Base-by-base conservation (phyloP, 2,888 invertebrate genomes). In the Empis stercorea region DNA sequence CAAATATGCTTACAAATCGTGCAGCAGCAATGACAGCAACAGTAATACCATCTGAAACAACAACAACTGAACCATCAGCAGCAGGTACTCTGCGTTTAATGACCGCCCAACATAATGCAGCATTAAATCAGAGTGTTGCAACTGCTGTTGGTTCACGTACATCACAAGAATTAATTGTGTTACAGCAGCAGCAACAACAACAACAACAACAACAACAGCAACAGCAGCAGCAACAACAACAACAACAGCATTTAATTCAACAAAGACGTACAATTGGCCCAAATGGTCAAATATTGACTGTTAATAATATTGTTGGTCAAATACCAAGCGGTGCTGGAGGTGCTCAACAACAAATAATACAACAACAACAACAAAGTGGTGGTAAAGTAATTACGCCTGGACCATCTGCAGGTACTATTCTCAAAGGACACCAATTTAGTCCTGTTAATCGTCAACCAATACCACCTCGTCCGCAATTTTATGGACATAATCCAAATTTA, bases 401-500 rank as follows among this genome's bases (percentile, higher is more conserved):
- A 27, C 68, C 67, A 40, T 54, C 52, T 50, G 50, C 50, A 20
- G 68, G 66, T 38, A 47, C 52, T 10, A 51, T 51, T 13, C 52
- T 54, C 17, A 56, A 55, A 52, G 51, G 49, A n/a, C 50, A 52
- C 16, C 60, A 60, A 3, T 73, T 54, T 71, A 80, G 48, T 64
- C 78, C 57, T 73, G 80, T 50, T 64, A 64, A 61, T 42, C 52
- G 57, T 3, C 71, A 58, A 45, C 55, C 71, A 20, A 72, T 73
- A 30, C 66, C 68, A 10, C 78, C 80, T 2, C 76, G 82, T 13
- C 80, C 83, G 13, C 87, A 88, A 59, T 92, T 88, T 69, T 91
- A 87, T 67, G 92, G 94, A 0, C 94, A 95, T 72, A 94, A 94
- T 71, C 91, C 91, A 11, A 87, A 87, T 65, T 73, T 92, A 42